phyloP scores from a whole-genome alignment of 2,888 invertebrate genomes.

The Subacronicta megacephala region DNA sequence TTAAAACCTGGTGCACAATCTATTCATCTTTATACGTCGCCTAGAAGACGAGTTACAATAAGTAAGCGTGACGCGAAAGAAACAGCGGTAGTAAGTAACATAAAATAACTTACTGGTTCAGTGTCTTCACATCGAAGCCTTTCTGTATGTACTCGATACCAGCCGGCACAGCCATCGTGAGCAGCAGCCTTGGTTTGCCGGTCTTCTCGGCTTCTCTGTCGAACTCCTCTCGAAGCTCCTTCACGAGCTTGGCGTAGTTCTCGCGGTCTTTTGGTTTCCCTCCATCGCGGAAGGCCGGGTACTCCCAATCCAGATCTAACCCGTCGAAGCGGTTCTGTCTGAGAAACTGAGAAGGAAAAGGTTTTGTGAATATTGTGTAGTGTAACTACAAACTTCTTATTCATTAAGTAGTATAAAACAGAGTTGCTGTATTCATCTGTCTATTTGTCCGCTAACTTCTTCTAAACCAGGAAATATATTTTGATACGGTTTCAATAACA shows the following conservation, averaged over 20 bases:
- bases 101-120: conserved; percentile 92
- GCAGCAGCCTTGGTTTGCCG: conserved; percentile 93
- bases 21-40: too few relatives aligned
- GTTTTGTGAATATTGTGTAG: background rate
- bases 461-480: too few relatives aligned
- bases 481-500: too few relatives aligned
- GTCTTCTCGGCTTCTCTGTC: conserved; percentile 95
- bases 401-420: too few relatives aligned
- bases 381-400: too few relatives aligned
- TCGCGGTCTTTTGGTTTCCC: conserved; percentile 94
- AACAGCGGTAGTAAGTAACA: too few relatives aligned
- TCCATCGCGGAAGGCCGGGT: conserved; percentile 95
- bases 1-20: too few relatives aligned
- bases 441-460: too few relatives aligned
- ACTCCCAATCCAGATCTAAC: conserved; percentile 97
- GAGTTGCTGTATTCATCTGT: too few relatives aligned
- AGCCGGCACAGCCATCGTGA: conserved; percentile 98
- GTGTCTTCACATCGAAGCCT: conserved; percentile 96
- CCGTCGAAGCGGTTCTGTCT: conserved; percentile 98
- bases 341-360: conserved; percentile 89
- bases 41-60: too few relatives aligned
- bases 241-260: conserved; percentile 96
- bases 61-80: too few relatives aligned
- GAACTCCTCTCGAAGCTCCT: conserved; percentile 97
- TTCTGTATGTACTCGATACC: conserved; percentile 98